Evolutionary conservation across 2,797 vertebrate species (phyloP).

Genomic region (Pseudomugil gertrudae): DNA sequence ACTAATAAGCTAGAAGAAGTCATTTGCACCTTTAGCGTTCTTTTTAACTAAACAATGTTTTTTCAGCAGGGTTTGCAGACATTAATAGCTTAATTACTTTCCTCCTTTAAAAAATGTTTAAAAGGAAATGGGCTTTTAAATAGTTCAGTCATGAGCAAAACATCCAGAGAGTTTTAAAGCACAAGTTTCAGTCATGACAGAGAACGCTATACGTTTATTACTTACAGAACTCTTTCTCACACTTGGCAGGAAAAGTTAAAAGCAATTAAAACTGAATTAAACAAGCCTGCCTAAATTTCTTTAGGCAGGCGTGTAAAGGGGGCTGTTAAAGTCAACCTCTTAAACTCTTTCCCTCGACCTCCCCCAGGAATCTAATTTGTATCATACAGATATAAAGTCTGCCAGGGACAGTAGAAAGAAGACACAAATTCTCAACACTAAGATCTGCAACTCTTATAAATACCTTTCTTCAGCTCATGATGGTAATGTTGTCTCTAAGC

Average conservation of each 20-base stretch:
- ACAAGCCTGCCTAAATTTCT: constrained; percentile 64
- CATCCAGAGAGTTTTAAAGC: constrained; percentile 23
- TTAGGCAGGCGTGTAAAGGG: constrained; percentile 53
- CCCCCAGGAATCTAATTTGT: constrained; percentile 50
- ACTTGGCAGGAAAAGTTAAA: constrained; percentile 53
- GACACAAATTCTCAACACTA: constrained; percentile 22
- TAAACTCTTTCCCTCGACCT: constrained; percentile 43
- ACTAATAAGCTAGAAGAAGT: neutral
- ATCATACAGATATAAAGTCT: constrained; percentile 57
- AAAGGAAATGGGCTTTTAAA: constrained; percentile 13
- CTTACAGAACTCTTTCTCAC: constrained; percentile 34
- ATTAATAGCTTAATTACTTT: constrained; percentile 19
- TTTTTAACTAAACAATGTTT: neutral
- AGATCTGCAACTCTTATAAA: constrained; percentile 30
- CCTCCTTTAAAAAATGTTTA: constrained; percentile 10
- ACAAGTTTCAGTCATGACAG: constrained; percentile 20
- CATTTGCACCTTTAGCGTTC: neutral
- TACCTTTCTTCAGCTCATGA: constrained; percentile 27
- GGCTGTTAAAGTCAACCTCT: constrained; percentile 61
- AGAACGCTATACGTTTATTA: constrained; percentile 34
- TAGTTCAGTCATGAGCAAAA: constrained; percentile 25
- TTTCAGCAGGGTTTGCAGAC: neutral
- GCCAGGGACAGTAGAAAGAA: constrained; percentile 35
- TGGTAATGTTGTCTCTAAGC: constrained; percentile 9
- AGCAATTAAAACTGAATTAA: constrained; percentile 63